Base-by-base conservation (phyloP, 1,140 invertebrate species). In the Drosophila busckii region DNA sequence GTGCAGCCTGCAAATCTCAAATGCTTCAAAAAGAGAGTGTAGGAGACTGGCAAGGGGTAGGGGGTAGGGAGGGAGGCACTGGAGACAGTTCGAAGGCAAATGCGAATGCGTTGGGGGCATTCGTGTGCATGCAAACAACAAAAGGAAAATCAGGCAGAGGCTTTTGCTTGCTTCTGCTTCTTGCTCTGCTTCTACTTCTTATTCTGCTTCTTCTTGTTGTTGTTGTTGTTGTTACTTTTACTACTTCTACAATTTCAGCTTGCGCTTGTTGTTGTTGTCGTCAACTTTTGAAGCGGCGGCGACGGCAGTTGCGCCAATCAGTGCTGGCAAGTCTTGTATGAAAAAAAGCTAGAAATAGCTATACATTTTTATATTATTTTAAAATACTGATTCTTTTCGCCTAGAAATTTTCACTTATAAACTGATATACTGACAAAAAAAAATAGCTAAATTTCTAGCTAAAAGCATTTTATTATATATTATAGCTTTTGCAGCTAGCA, bases 111-210 rank as follows among this genome's bases (percentile, higher is more conserved):
- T 32, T 52, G 38, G 40, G 56, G 40, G 42, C 49, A 60, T 60
- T 60, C 66, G 67, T 78, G 73, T 80, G 73, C 73, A 78, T 78
- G 73, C 73, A 71, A 78, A 78, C 73, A 80, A 78, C 73, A 78
- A 78, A n/a, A 78, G 73, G 62, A 71, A 78, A 80, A 80, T 73
- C 73, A 78, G n/a, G 73, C 75, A 78, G 76, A 54, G 63, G 68
- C n/a, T n/a, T n/a, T n/a, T n/a, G 67, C 58, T 71, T 70, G 62
- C 58, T 45, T 58, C 38, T 35, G 38, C 35, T 22, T 45, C 16
- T 31, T 45, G 41, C n/a, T n/a, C n/a, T n/a, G 68, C n/a, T n/a
- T n/a, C n/a, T n/a, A 71, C 58, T 71, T 70, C 58, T 45, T 58
- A 31, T 35, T 37, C 35, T 22, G 31, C 16, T 31, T 45, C 26